phyloP scores from a whole-genome alignment of 2,797 vertebrate species.

The Mormyrops attenuatus region DNA sequence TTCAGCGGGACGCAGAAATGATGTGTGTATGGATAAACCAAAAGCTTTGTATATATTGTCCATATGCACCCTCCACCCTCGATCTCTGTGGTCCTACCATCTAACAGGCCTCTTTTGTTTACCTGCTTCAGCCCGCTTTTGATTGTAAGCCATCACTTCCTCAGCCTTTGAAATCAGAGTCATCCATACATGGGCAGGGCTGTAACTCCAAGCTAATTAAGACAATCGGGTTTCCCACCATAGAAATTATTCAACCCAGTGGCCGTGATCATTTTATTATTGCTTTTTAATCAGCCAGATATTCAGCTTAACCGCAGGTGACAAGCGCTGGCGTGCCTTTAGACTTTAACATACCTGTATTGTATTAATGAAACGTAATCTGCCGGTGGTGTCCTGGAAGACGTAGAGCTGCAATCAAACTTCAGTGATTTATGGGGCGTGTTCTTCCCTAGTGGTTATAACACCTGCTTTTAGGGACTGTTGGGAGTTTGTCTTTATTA shows the following conservation, averaged over 20 bases:
- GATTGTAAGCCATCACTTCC: constrained; percentile 11
- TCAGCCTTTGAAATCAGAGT: constrained; percentile 15
- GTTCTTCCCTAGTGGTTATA: neutral
- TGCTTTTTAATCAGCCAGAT: neutral
- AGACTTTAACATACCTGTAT: neutral
- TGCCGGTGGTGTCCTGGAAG: neutral
- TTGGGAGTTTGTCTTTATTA: constrained; percentile 14
- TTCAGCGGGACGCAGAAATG: neutral
- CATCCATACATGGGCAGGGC: neutral
- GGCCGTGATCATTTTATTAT: neutral
- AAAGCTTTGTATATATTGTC: neutral
- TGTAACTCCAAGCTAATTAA: neutral
- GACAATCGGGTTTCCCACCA: neutral
- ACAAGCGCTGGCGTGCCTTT: neutral
- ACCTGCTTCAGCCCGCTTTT: neutral
- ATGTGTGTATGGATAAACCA: neutral
- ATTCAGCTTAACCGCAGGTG: constrained; percentile 3
- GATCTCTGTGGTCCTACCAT: neutral
- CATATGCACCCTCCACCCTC: neutral
- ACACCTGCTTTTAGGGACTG: neutral
- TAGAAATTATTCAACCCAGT: neutral
- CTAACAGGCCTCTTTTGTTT: neutral
- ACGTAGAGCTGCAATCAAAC: no score
- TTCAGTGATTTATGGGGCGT: neutral
- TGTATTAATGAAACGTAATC: neutral